These are phyloP conservation scores for Capromys pilorides DNA, from an alignment of 2,797 vertebrate genomes.

Conservation along the genomic window DNA sequence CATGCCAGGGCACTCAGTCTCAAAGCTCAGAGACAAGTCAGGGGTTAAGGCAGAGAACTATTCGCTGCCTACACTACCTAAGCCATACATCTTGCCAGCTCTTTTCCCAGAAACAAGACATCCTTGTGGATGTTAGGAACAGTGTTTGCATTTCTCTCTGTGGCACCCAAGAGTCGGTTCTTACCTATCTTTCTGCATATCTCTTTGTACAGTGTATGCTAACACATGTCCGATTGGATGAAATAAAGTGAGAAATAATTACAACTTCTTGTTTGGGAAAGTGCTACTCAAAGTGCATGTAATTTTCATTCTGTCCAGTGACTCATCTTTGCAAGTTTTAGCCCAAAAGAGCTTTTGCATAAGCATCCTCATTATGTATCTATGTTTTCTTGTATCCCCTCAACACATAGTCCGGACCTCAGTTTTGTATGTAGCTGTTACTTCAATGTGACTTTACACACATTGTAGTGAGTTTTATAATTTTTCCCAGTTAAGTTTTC, in stretches of 20 bases:
- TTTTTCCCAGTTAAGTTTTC: neutral
- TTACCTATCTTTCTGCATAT: neutral
- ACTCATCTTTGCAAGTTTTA: neutral
- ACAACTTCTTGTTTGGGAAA: neutral
- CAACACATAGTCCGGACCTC: neutral
- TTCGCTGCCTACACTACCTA: neutral
- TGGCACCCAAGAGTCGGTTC: neutral
- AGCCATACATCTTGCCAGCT: neutral
- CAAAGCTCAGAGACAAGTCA: neutral
- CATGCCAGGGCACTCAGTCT: neutral
- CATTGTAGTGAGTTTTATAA: neutral
- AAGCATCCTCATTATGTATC: neutral
- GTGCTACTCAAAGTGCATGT: neutral
- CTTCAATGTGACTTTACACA: neutral
- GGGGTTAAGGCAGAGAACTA: neutral
- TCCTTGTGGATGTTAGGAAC: neutral
- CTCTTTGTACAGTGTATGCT: neutral
- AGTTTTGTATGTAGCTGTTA: neutral
- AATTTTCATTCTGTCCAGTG: neutral
- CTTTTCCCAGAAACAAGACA: constrained; percentile 24
- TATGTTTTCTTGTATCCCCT: neutral
- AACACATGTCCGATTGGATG: neutral
- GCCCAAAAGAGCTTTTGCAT: neutral
- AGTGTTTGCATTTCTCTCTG: neutral
- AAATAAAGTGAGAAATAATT: neutral